These are phyloP conservation scores for Lissocephala sabroskyi DNA, from an alignment of 2,888 invertebrate genomes.

Conservation along the genomic window DNA sequence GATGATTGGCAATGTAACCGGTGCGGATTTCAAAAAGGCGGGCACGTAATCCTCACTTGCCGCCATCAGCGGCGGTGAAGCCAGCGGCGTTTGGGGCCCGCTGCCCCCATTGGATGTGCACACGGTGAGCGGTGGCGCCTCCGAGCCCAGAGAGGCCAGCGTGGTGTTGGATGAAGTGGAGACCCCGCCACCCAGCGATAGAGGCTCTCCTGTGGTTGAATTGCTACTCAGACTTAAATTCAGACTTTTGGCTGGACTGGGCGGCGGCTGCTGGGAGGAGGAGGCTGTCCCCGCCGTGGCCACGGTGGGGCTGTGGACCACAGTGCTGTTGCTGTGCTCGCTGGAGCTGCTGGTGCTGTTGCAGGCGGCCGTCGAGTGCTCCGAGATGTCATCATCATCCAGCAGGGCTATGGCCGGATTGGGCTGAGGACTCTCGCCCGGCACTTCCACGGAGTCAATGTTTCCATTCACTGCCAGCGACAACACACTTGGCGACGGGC, in stretches of 20 bases:
- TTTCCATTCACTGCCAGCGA: constrained; percentile 44
- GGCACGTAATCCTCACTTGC: constrained; percentile 51
- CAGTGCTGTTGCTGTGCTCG: constrained; percentile 68
- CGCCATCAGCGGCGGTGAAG: constrained; percentile 22
- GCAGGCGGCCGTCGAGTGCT: constrained; percentile 64
- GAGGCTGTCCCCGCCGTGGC: constrained; percentile 24
- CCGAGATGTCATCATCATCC: constrained; percentile 67
- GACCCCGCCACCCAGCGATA: not conserved
- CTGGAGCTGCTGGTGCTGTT: constrained; percentile 70
- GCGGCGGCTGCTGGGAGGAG: constrained; percentile 14
- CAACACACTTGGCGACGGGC: not conserved
- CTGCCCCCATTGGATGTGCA: constrained; percentile 14
- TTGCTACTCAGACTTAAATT: constrained; percentile 57
- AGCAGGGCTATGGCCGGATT: not conserved
- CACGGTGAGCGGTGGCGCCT: constrained; percentile 23
- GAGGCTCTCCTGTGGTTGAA: constrained; percentile 19
- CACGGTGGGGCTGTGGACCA: constrained; percentile 62
- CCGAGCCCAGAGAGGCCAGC: constrained; percentile 32
- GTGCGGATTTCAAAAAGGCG: constrained; percentile 54
- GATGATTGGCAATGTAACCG: constrained; percentile 66
- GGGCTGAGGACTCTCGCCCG: constrained; percentile 29
- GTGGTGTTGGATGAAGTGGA: constrained; percentile 31
- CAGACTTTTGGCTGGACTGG: constrained; percentile 64
- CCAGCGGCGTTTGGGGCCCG: constrained; percentile 26
- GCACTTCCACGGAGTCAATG: constrained; percentile 23